A percentile compares a stretch with the other conserved stretches of the same genome.
Evolutionary conservation across 35 echinoderm and acorn worm species (phyloP).

Genomic region (Strongylocentrotus purpuratus): DNA sequence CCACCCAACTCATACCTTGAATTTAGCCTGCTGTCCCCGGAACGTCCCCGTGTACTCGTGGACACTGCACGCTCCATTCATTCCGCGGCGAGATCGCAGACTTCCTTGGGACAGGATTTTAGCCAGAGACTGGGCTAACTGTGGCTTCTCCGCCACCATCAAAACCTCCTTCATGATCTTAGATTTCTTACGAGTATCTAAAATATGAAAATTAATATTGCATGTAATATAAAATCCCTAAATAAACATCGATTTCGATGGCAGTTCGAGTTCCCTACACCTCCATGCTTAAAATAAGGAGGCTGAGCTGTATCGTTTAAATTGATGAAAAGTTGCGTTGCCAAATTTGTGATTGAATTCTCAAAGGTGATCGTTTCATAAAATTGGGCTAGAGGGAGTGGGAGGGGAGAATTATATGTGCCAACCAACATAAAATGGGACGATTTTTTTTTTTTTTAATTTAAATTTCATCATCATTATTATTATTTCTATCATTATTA

Average conservation of each 20-base stretch:
- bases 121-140: constrained; percentile 91
- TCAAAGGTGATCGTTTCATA: too few species aligned
- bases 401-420: too few species aligned
- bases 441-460: too few species aligned
- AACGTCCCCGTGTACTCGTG: constrained; percentile 91
- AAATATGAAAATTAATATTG: neutral
- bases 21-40: constrained; percentile 78
- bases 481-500: too few species aligned
- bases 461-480: too few species aligned
- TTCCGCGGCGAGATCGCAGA: constrained; percentile 77
- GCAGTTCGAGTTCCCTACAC: neutral
- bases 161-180: constrained; percentile 84
- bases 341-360: neutral
- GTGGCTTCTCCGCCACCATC: constrained; percentile 99
- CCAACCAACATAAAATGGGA: too few species aligned
- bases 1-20: constrained; percentile 70
- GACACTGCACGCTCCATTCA: constrained; percentile 93
- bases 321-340: neutral
- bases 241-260: too few species aligned
- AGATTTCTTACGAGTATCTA: neutral
- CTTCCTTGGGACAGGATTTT: constrained; percentile 93
- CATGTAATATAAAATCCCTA: neutral
- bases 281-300: neutral
- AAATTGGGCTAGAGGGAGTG: too few species aligned
- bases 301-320: neutral